Percentiles rank a stretch among this genome's conserved stretches.
Conservation (phyloP, 1,140 invertebrate species). For the Scaptomyza graminum region DNA sequence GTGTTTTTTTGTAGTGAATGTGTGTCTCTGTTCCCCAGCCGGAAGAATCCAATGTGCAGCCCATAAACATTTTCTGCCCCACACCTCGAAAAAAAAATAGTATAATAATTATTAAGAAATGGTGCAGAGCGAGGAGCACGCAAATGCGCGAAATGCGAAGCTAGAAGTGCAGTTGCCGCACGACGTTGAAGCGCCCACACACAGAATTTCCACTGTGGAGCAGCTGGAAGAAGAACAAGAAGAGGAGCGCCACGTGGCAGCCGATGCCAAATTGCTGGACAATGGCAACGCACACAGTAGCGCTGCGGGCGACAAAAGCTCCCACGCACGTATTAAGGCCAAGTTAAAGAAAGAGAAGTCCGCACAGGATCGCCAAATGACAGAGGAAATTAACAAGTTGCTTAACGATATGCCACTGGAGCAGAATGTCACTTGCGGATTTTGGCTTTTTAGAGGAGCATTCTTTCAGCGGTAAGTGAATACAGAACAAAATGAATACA, state of each 20-base stretch:
- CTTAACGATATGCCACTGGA: constrained; percentile 85
- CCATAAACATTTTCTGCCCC: background rate
- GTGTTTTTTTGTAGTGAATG: constrained; percentile 7
- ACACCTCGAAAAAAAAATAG: background rate
- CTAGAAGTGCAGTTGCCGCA: constrained; percentile 35
- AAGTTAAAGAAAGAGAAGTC: constrained; percentile 68
- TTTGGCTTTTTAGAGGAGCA: constrained; percentile 86
- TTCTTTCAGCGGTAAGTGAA: constrained; percentile 85
- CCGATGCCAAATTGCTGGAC: constrained; percentile 59
- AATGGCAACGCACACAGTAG: constrained; percentile 58
- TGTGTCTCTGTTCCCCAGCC: constrained; percentile 20
- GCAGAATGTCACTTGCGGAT: constrained; percentile 87
- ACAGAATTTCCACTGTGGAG: background rate
- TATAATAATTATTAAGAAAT: constrained; percentile 18
- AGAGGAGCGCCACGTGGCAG: constrained; percentile 34
- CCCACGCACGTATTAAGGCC: constrained; percentile 20
- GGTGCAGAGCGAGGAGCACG: constrained; percentile 62
- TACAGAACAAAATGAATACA: too few species aligned
- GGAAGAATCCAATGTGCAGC: constrained; percentile 54
- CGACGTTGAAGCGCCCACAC: constrained; percentile 28
- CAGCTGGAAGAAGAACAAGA: constrained; percentile 20
- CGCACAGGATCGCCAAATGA: constrained; percentile 67
- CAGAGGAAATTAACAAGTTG: constrained; percentile 85
- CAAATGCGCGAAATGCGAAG: constrained; percentile 25
- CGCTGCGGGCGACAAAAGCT: constrained; percentile 13